Base-by-base conservation (phyloP, 2,888 invertebrate species). In the Lithophane leautieri region DNA sequence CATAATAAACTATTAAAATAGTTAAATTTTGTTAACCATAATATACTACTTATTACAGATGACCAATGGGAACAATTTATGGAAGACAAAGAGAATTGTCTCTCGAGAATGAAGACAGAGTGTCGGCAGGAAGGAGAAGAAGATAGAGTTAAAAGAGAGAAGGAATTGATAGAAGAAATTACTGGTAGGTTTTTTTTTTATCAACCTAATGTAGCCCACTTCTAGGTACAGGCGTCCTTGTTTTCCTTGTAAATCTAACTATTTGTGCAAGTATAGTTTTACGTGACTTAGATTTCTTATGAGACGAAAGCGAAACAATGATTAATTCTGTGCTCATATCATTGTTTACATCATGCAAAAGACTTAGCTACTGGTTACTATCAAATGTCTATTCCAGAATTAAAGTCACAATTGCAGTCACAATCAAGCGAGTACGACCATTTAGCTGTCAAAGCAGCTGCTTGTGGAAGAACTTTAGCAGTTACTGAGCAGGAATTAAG, bases 21-120 rank as follows among this genome's bases (percentile, higher is more conserved):
- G 25, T 28, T 56, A 25, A 16, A 56, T 56, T 56, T 56, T 7
- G 25, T 0, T 14, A 25, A 54, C 56, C 25, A 28, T 58, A 58
- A 28, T 58, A 28, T 44, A 54, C 2, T n/a, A 19, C 19, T 7
- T 50, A 14, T 91, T 93, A 82, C 92, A 97, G 97, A 97, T 85
- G 96, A 97, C 8, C 97, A 97, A 92, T 97, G 97, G 97, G 97
- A 97, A 78, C 97, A 97, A 86, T 97, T 97, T 82, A 97, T 97
- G 91, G 93, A 95, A 69, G 97, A 97, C 91, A 97, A 97, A 89
- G 97, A 97, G 89, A 97, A 94, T 86, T 97, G 97, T 61, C 94
- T 97, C 19, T 93, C 97, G 73, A 92, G 97, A 63, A 97, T 97
- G 92, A 97, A 97, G 93, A 94, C 96, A 72, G 97, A 97, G 87